These are phyloP conservation scores for Petaurus breviceps DNA, from an alignment of 2,113 vertebrate species.

Conservation along the genomic window DNA sequence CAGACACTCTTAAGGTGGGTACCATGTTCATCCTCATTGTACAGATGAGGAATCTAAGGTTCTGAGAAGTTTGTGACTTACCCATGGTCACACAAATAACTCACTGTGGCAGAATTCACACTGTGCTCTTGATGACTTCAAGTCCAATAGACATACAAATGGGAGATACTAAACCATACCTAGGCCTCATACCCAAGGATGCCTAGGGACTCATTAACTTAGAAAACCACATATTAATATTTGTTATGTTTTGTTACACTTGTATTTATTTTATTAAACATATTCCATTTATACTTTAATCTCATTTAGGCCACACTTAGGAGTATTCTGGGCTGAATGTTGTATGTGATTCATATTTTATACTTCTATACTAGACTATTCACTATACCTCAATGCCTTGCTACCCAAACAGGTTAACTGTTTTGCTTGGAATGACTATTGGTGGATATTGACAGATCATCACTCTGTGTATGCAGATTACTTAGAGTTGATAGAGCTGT, in stretches of 20 bases:
- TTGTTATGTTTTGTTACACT: not conserved
- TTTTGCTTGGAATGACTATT: not conserved
- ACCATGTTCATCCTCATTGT: not conserved
- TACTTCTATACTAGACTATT: not conserved
- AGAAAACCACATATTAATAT: not conserved
- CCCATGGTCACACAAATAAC: not conserved
- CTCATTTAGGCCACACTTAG: not conserved
- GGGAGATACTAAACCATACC: not conserved
- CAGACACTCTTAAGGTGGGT: not conserved
- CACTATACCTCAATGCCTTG: not conserved
- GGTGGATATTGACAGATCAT: not conserved
- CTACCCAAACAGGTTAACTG: not conserved
- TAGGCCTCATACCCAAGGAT: not conserved
- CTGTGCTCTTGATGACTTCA: not conserved
- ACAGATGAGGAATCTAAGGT: not conserved
- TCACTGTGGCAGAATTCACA: not conserved
- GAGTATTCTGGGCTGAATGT: not conserved
- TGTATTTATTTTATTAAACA: not conserved
- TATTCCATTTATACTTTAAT: not conserved
- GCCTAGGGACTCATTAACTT: not conserved
- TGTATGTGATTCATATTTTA: not conserved
- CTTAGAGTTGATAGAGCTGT: not conserved
- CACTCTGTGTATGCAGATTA: not conserved
- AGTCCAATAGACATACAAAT: not conserved
- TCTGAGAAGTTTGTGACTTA: not conserved